Conservation (phyloP, 2,113 vertebrate species). For the Gymnobelideus leadbeateri region DNA sequence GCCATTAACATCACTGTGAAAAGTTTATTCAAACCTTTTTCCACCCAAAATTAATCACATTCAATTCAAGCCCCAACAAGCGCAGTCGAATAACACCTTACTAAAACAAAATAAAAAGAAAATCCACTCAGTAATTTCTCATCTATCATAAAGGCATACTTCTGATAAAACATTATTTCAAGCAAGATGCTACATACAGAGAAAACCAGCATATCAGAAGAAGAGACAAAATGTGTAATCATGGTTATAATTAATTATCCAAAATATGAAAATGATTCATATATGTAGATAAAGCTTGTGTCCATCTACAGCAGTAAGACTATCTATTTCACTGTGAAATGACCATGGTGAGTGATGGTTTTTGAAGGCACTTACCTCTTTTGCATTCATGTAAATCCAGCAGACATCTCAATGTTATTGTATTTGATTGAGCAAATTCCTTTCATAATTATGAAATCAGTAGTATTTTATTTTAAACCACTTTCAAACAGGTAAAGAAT, state of each 20-base stretch:
- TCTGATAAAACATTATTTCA: neutral
- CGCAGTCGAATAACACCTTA: neutral
- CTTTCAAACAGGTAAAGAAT: slow-evolving; percentile 22
- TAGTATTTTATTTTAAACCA: slow-evolving; percentile 48
- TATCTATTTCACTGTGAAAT: neutral
- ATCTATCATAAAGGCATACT: neutral
- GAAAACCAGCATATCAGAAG: neutral
- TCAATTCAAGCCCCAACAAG: neutral
- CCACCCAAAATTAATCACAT: neutral
- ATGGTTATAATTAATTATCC: neutral
- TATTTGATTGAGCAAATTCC: slow-evolving; percentile 36
- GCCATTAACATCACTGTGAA: neutral
- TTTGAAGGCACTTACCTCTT: slow-evolving; percentile 23
- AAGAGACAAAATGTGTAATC: neutral
- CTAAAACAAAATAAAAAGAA: neutral
- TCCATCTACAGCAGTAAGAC: neutral
- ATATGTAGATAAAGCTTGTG: neutral
- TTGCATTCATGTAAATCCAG: slow-evolving; percentile 25
- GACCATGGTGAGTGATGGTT: neutral
- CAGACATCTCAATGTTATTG: slow-evolving; percentile 17
- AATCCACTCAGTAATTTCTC: neutral
- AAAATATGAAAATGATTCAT: slow-evolving; percentile 1
- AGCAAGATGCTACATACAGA: slow-evolving; percentile 8
- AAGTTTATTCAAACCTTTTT: slow-evolving; percentile 2
- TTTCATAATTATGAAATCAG: slow-evolving; percentile 53